Evolutionary conservation across 2,797 vertebrate species (phyloP), one percentile per base, ranked within the genome.

Genomic region (Siniperca obscura): DNA sequence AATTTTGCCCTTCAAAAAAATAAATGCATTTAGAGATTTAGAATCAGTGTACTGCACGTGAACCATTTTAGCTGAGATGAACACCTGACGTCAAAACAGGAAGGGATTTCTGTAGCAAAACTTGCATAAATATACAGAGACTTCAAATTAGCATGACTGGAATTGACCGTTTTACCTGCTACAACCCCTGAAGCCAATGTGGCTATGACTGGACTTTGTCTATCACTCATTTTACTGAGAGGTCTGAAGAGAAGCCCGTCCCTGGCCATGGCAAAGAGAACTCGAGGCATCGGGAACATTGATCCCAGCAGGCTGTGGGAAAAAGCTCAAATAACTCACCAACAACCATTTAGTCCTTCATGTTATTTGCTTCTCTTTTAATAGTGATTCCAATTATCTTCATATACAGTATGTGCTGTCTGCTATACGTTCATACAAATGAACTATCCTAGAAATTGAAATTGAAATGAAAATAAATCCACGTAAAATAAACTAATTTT

Each of bases 251-350:
- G 95, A 46, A 99, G 96, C 27, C 97, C 96, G 0, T 98, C 97
- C 40, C 95, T 93, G n/a, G 97, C 97, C 97, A 98, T 98, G 14
- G 97, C 96, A 40, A 96, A 97, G 30, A 98, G 93, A 69, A 98
- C 96, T 10, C 96, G 94, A 0, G 97, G 97, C 96, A 97, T 96
- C 0, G 97, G 97, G 74, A 98, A 97, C 95, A 97, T 97, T 64
- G 96, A 90, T 6, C 97, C 97, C 21, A 98, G 86, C 4, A 98
- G 95, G 85, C 98, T 98, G 90, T 3, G n/a, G 62, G 44, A 36
- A 64, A 81, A 77, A 69, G 53, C 3, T 62, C 14, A 53, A 50
- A 61, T 44, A 17, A 60, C 11, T 79, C 9, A 70, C 48, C 16
- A 52, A 40, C 17, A n/a, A 52, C 1, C n/a, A 55, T 22, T 68